These are phyloP conservation scores for Thereva nobilitata DNA, from an alignment of 2,888 invertebrate genomes.

Conservation along the genomic window DNA sequence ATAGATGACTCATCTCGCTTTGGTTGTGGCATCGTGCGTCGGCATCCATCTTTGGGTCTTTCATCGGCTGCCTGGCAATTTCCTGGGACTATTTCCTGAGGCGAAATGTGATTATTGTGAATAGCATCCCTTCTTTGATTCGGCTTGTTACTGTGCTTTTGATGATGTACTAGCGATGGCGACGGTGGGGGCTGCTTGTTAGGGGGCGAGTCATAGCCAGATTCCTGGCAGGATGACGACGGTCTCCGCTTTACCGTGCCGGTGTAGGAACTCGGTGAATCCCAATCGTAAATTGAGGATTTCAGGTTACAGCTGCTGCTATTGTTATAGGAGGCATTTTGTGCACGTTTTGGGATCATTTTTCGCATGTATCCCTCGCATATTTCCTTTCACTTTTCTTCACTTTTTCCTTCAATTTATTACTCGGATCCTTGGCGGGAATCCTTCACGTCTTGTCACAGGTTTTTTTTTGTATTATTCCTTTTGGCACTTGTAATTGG, in stretches of 20 bases:
- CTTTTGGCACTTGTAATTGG: constrained; percentile 18
- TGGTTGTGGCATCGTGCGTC: constrained; percentile 38
- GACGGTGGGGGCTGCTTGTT: constrained; percentile 20
- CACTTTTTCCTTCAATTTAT: constrained; percentile 3
- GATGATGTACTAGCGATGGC: background rate
- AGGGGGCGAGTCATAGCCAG: constrained; percentile 37
- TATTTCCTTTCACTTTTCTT: constrained; percentile 43
- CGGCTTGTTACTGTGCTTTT: constrained; percentile 40
- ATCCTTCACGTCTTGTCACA: constrained; percentile 6
- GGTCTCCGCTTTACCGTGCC: constrained; percentile 74
- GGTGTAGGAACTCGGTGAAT: constrained; percentile 70
- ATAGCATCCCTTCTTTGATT: constrained; percentile 36
- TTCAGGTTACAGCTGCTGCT: constrained; percentile 42
- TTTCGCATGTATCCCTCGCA: constrained; percentile 39
- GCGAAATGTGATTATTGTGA: constrained; percentile 39
- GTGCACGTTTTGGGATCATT: constrained; percentile 44
- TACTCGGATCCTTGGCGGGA: background rate
- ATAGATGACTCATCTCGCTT: constrained; percentile 38
- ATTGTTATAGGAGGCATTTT: constrained; percentile 27
- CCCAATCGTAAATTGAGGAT: constrained; percentile 64
- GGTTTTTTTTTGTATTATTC: background rate
- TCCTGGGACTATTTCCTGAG: constrained; percentile 44
- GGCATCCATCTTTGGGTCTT: constrained; percentile 39
- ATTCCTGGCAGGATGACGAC: constrained; percentile 37
- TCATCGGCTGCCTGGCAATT: constrained; percentile 40